These are phyloP conservation scores for Schizaphis graminum DNA, from an alignment of 2,888 invertebrate genomes.

Conservation along the genomic window DNA sequence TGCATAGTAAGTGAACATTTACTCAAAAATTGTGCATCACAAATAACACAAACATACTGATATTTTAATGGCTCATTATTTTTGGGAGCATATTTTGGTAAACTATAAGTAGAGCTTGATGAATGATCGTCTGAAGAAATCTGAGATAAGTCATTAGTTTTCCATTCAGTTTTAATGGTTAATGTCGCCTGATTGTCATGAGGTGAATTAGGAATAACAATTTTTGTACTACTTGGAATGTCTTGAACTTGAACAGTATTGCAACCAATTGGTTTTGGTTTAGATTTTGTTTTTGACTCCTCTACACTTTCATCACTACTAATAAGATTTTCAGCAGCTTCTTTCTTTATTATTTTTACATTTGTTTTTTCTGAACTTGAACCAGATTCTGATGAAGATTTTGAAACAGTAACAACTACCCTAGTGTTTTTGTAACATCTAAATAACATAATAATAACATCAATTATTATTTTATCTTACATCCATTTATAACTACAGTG, in stretches of 20 bases:
- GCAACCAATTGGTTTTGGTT: background rate
- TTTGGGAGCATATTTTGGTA: background rate
- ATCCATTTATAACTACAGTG: background rate
- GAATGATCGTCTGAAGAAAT: conserved; percentile 38
- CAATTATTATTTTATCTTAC: background rate
- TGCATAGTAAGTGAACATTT: conserved; percentile 59
- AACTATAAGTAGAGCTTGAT: conserved; percentile 2
- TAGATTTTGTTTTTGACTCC: conserved; percentile 1
- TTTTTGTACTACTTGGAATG: conserved; percentile 58
- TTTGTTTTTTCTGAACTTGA: conserved; percentile 22
- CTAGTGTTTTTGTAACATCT: conserved; percentile 59
- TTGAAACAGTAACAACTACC: background rate
- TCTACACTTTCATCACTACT: conserved; percentile 11
- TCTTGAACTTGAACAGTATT: background rate
- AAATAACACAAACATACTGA: conserved; percentile 49
- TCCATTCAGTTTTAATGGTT: conserved; percentile 41
- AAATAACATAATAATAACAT: background rate
- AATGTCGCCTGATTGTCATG: background rate
- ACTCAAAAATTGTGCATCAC: conserved; percentile 43
- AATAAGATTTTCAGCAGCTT: background rate
- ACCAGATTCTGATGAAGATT: conserved; percentile 23
- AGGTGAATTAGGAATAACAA: conserved; percentile 6
- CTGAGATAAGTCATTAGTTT: conserved; percentile 4
- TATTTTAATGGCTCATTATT: background rate
- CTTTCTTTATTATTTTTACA: conserved; percentile 17